Base-by-base conservation (phyloP, 2,888 invertebrate species). In the Muscina levida region DNA sequence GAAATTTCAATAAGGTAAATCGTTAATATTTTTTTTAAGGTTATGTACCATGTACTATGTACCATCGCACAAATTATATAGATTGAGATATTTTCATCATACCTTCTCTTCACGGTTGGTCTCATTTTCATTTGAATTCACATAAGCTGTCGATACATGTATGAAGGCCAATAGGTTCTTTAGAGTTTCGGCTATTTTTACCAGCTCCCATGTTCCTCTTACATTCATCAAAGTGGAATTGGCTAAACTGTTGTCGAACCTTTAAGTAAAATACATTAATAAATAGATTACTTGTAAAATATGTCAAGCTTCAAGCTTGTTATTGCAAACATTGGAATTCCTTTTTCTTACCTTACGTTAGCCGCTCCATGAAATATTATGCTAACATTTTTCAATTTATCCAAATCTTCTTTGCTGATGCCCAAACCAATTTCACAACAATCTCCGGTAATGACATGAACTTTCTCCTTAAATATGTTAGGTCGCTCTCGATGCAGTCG, bases 101-200 rank as follows among this genome's bases (percentile, higher is more conserved):
- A 96, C 90, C 48, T 92, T 89, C 89, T 97, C 97, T 67, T 95
- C 94, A 0, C 97, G 94, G 10, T 93, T 91, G 42, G 93, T 92
- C 0, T 92, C 92, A 8, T 93, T 91, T 48, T 93, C 92, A 84
- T 96, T 95, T 2, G 95, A 95, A 89, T 98, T 96, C 8, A 96
- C 94, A 88, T 96, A 98, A 0, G 97, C 95, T 0, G 97, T 97
- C 0, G 97, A 97, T 0, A 97, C 94, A 89, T 98, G 97, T 0
- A 97, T 91, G 10, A 96, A 90, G 0, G 92, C 93, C 93, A 94
- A 88, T 0, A 88, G 86, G 39, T 88, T 83, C 11, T 91, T 92
- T 83, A 93, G 91, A 44, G 92, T 91, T 62, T 92, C 89, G 0
- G 93, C 94, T 2, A 95, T 88, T 24, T 93, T 91, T 3, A 93